phyloP scores from a whole-genome alignment of 2,888 invertebrate genomes.

The Drosophila trichaetosa region DNA sequence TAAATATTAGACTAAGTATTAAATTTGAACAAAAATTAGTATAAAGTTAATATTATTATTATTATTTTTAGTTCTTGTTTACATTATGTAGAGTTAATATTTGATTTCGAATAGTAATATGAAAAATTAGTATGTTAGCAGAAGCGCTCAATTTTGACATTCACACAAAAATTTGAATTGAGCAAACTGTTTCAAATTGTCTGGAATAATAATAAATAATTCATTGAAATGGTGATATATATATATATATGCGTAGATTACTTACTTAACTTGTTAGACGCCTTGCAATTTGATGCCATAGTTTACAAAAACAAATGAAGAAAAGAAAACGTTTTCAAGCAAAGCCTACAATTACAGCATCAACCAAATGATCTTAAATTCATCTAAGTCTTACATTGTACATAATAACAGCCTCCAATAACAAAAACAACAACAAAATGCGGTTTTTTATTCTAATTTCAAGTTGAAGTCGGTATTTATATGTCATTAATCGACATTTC shows the following conservation, averaged over 20 bases:
- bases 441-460: neutral
- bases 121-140: neutral
- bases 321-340: conserved; percentile 14
- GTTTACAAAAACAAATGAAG: conserved; percentile 14
- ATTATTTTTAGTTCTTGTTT: neutral
- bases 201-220: neutral
- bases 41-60: neutral
- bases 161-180: conserved; percentile 2
- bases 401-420: conserved; percentile 38
- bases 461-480: conserved; percentile 23
- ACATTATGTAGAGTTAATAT: neutral
- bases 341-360: conserved; percentile 43
- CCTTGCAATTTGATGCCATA: conserved; percentile 1
- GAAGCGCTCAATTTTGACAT: conserved; percentile 9
- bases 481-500: conserved; percentile 43
- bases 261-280: neutral
- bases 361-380: conserved; percentile 52
- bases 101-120: neutral
- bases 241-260: neutral
- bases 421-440: neutral
- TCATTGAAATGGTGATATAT: neutral
- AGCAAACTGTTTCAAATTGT: neutral
- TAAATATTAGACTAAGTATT: no score
- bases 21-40: neutral
- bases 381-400: conserved; percentile 51